Percentiles rank a stretch among this genome's conserved stretches.
Conservation (phyloP, 1,140 invertebrate genomes). For the Pseudomyrmex sp. region DNA sequence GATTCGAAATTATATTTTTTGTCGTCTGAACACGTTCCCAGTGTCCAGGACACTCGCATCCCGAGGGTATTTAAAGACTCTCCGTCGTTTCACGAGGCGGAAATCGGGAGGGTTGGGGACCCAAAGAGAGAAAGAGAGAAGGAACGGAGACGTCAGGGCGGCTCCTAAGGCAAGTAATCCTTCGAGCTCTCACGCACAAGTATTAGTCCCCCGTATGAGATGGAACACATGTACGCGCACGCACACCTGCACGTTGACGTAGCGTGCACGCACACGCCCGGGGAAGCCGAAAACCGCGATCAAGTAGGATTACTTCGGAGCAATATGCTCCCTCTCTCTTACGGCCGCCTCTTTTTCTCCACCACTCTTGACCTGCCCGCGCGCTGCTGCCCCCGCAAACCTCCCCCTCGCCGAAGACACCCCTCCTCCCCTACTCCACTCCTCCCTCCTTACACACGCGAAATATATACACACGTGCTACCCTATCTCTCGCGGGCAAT, state of each 20-base stretch:
- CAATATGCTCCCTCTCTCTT: constrained; percentile 82
- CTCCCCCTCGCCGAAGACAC: constrained; percentile 54
- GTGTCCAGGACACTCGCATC: constrained; percentile 80
- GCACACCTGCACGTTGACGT: constrained; percentile 29
- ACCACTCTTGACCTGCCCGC: constrained; percentile 51
- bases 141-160: constrained; percentile 60
- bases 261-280: constrained; percentile 61
- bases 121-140: not conserved
- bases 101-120: not conserved
- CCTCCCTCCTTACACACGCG: constrained; percentile 37
- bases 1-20: constrained; percentile 83
- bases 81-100: constrained; percentile 77
- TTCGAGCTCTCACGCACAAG: constrained; percentile 78
- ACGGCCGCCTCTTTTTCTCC: constrained; percentile 58
- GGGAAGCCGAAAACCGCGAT: constrained; percentile 83
- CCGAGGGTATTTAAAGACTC: constrained; percentile 84
- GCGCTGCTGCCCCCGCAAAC: constrained; percentile 43
- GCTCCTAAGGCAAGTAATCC: constrained; percentile 81
- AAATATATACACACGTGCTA: constrained; percentile 65
- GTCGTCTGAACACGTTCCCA: constrained; percentile 82
- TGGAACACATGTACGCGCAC: constrained; percentile 53
- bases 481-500: constrained; percentile 74
- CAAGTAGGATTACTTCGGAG: constrained; percentile 83
- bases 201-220: constrained; percentile 72
- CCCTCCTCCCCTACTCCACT: not conserved